phyloP scores from a whole-genome alignment of 2,797 vertebrate genomes.

The Acrossocheilus fasciatus region DNA sequence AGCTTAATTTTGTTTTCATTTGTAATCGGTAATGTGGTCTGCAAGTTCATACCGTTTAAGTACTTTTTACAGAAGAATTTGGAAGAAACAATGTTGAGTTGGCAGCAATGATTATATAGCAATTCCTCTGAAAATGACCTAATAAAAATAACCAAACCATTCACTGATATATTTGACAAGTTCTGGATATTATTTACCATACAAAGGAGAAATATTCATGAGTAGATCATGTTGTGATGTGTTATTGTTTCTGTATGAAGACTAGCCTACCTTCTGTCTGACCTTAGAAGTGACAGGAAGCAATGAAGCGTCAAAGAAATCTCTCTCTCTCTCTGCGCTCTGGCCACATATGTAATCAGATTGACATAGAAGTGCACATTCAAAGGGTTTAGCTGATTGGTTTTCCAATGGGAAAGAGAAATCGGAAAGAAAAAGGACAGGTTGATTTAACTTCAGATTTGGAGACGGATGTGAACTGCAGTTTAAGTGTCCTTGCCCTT shows the following conservation, averaged over 20 bases:
- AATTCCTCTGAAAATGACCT: background rate
- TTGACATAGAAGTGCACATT: conserved; percentile 72
- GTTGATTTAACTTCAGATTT: background rate
- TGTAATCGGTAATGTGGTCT: background rate
- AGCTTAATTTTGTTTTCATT: background rate
- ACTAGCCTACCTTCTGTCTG: conserved; percentile 32
- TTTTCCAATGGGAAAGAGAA: conserved; percentile 67
- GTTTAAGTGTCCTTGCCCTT: background rate
- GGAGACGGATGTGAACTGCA: background rate
- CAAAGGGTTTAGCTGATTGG: conserved; percentile 75
- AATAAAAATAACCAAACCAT: conserved; percentile 14
- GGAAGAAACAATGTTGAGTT: background rate
- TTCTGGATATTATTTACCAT: background rate
- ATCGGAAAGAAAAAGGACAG: conserved; percentile 38
- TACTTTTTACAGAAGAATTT: background rate
- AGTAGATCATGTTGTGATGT: conserved; percentile 24
- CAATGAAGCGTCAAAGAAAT: conserved; percentile 42
- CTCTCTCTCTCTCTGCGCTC: conserved; percentile 44
- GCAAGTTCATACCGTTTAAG: background rate
- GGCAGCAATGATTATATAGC: background rate
- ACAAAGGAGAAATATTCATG: conserved; percentile 3
- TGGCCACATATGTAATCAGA: conserved; percentile 61
- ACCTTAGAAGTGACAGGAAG: conserved; percentile 34
- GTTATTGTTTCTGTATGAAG: conserved; percentile 41
- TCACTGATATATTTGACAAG: conserved; percentile 1